Evolutionary conservation across 2,888 invertebrate species (phyloP).

Genomic region (Pristionchus japonicus): DNA sequence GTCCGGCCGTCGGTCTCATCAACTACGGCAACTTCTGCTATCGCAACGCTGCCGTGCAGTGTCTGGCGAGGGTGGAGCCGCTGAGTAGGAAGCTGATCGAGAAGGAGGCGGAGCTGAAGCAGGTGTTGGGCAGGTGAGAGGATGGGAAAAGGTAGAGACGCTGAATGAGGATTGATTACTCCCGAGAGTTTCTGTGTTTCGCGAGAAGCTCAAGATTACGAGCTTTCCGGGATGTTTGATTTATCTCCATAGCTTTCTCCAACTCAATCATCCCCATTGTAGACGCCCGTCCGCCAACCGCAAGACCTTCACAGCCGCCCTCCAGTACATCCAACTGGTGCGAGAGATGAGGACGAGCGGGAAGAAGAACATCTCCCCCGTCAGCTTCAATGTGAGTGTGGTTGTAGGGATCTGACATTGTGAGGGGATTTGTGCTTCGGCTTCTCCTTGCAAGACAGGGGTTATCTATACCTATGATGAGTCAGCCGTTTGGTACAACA

Average conservation of each 20-base stretch:
- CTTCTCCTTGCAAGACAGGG: not conserved
- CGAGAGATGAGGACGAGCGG: constrained; percentile 61
- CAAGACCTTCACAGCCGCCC: not conserved
- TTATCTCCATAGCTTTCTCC: too few species aligned
- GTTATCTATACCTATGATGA: too few species aligned
- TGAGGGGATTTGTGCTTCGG: not conserved
- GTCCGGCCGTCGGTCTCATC: constrained; percentile 86
- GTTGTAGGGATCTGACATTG: not conserved
- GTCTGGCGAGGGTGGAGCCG: constrained; percentile 75
- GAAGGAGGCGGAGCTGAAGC: constrained; percentile 47
- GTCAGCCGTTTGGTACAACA: too few species aligned
- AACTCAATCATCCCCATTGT: not conserved
- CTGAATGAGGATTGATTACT: not conserved
- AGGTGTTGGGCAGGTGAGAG: not conserved
- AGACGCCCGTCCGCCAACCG: constrained; percentile 6
- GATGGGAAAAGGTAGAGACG: not conserved
- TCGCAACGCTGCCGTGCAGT: constrained; percentile 92
- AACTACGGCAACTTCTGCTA: constrained; percentile 95
- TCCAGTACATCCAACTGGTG: constrained; percentile 50
- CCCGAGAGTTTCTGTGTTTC: not conserved
- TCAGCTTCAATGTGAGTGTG: constrained; percentile 57
- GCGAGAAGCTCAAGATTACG: not conserved
- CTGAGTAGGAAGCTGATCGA: constrained; percentile 58
- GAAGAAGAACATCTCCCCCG: constrained; percentile 65
- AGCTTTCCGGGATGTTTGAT: not conserved